phyloP scores from a whole-genome alignment of 2,888 invertebrate species.

The Eilema griseolum region DNA sequence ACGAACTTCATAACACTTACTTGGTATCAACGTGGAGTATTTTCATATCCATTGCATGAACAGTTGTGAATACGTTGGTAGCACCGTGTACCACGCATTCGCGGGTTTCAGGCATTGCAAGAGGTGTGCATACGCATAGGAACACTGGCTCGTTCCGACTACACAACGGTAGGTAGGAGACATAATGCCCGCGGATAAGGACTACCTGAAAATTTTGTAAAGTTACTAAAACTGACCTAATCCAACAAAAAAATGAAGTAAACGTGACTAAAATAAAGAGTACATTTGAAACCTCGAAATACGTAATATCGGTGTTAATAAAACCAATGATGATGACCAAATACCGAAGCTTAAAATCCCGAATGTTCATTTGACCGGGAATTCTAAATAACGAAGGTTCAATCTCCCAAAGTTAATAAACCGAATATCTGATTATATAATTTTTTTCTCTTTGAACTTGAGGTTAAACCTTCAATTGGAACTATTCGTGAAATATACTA shows the following conservation, averaged over 20 bases:
- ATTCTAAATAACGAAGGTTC: too few species aligned
- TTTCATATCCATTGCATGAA: conserved; percentile 99
- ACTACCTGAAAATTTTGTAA: conserved; percentile 92
- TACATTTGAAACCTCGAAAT: too few species aligned
- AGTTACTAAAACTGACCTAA: neutral
- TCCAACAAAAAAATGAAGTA: neutral
- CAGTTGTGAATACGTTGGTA: conserved; percentile 98
- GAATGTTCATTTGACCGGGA: too few species aligned
- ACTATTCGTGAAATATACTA: neutral
- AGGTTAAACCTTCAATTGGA: neutral
- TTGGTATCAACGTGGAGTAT: conserved; percentile 97
- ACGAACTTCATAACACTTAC: conserved; percentile 87
- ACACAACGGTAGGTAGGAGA: conserved; percentile 96
- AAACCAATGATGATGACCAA: too few species aligned
- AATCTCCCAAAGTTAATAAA: too few species aligned
- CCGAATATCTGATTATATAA: too few species aligned
- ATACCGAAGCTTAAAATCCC: too few species aligned
- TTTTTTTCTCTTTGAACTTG: too few species aligned
- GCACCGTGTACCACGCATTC: conserved; percentile 98
- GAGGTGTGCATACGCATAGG: conserved; percentile 97
- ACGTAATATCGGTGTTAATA: too few species aligned
- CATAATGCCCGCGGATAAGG: conserved; percentile 97
- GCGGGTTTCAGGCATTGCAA: conserved; percentile 98
- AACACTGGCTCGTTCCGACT: conserved; percentile 98
- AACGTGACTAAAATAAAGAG: neutral